Conservation (phyloP, 2,113 vertebrate genomes). For the Gasterosteus nipponicus region DNA sequence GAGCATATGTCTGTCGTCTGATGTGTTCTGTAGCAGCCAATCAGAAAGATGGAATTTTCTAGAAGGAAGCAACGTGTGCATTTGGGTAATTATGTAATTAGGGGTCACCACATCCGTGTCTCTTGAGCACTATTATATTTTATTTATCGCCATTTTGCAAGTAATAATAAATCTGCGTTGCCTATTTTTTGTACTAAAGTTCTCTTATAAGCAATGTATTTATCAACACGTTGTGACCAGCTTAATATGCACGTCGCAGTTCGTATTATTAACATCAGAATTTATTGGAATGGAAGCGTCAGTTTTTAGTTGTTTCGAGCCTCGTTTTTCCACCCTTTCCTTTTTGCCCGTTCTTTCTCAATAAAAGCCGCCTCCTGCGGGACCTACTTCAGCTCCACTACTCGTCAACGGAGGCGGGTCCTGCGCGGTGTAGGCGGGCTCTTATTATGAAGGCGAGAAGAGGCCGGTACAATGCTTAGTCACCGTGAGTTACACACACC, state of each 20-base stretch:
- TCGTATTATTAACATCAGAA: neutral
- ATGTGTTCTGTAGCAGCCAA: neutral
- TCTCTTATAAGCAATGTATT: neutral
- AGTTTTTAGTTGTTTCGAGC: constrained; percentile 17
- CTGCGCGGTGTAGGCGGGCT: constrained; percentile 36
- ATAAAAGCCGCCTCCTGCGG: constrained; percentile 55
- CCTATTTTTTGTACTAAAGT: no score
- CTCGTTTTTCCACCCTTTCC: constrained; percentile 15
- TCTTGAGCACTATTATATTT: neutral
- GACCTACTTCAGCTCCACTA: neutral
- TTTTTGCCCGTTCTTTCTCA: constrained; percentile 39
- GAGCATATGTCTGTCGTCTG: constrained; percentile 4
- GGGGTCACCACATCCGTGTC: neutral
- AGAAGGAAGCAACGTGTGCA: neutral
- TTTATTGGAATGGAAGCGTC: constrained; percentile 38
- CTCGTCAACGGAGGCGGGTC: constrained; percentile 10
- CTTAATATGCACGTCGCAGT: neutral
- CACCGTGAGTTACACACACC: constrained; percentile 83
- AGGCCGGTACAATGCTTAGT: constrained; percentile 83
- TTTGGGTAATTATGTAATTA: neutral
- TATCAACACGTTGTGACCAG: neutral
- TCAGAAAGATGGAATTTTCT: neutral
- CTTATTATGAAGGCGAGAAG: constrained; percentile 78
- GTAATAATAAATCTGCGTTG: neutral
- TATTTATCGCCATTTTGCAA: neutral